Percentiles rank a stretch among this genome's conserved stretches.
Evolutionary conservation across 2,797 vertebrate genomes (phyloP).

Genomic region (Sparidentex hasta): DNA sequence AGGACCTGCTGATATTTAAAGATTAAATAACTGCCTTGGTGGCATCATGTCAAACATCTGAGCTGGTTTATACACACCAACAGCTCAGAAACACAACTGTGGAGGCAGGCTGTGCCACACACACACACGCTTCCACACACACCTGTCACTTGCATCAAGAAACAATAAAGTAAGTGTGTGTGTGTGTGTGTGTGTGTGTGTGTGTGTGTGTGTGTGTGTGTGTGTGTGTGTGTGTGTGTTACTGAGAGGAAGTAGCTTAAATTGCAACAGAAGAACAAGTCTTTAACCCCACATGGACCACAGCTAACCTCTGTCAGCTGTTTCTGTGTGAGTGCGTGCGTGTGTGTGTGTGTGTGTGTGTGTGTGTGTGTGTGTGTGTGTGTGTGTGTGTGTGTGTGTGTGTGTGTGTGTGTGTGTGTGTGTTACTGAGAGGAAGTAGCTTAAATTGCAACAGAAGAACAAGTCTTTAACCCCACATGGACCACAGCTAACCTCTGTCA

Average conservation of each 20-base stretch:
- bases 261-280: slow-evolving; percentile 30
- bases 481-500: slow-evolving; percentile 37
- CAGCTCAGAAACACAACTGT: slow-evolving; percentile 31
- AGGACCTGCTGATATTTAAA: too few species aligned
- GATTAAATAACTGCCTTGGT: not conserved
- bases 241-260: slow-evolving; percentile 32
- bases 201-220: not conserved
- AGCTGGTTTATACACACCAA: not conserved
- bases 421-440: slow-evolving; percentile 27
- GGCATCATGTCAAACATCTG: not conserved
- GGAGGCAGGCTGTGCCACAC: not conserved
- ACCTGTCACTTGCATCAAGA: slow-evolving; percentile 42
- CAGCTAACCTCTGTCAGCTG: slow-evolving; percentile 49
- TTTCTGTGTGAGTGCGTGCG: slow-evolving; percentile 24
- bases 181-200: not conserved
- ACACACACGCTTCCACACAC: slow-evolving; percentile 26
- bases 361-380: not conserved
- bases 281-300: slow-evolving; percentile 34
- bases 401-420: not conserved
- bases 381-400: not conserved
- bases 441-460: slow-evolving; percentile 29
- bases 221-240: not conserved
- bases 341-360: slow-evolving; percentile 28
- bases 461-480: slow-evolving; percentile 40
- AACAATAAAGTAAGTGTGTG: slow-evolving; percentile 20